Evolutionary conservation across 2,888 invertebrate species (phyloP).

Genomic region (Himalopsyche anomala): DNA sequence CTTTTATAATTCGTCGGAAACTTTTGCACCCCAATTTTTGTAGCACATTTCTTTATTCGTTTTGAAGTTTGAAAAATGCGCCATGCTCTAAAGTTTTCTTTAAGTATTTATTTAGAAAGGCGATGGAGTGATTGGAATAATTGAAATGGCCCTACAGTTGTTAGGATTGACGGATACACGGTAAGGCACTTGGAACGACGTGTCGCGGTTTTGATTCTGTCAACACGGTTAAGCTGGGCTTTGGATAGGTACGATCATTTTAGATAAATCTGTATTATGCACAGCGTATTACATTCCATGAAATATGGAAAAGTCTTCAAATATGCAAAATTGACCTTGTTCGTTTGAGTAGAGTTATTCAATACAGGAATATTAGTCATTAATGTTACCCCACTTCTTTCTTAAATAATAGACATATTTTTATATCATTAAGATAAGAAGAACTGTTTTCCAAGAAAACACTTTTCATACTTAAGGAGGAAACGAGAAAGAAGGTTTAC

Average conservation of each 20-base stretch:
- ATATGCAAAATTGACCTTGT: too few species aligned
- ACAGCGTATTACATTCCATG: too few species aligned
- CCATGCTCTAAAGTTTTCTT: constrained; percentile 46
- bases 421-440: too few species aligned
- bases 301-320: too few species aligned
- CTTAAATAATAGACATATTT: too few species aligned
- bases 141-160: constrained; percentile 36
- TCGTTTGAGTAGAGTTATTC: too few species aligned
- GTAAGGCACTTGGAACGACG: constrained; percentile 58
- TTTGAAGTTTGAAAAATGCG: constrained; percentile 49
- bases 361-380: too few species aligned
- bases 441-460: too few species aligned
- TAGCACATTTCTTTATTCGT: constrained; percentile 30
- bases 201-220: constrained; percentile 1
- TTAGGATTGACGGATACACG: constrained; percentile 62
- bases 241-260: background rate
- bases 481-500: too few species aligned
- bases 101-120: constrained; percentile 46
- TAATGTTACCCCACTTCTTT: too few species aligned
- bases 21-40: constrained; percentile 44
- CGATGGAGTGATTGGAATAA: constrained; percentile 54
- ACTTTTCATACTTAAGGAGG: too few species aligned
- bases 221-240: background rate
- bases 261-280: too few species aligned
- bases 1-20: constrained; percentile 20